These are phyloP conservation scores for Pseudochaenichthys georgianus DNA, from an alignment of 2,797 vertebrate genomes.

Conservation along the genomic window DNA sequence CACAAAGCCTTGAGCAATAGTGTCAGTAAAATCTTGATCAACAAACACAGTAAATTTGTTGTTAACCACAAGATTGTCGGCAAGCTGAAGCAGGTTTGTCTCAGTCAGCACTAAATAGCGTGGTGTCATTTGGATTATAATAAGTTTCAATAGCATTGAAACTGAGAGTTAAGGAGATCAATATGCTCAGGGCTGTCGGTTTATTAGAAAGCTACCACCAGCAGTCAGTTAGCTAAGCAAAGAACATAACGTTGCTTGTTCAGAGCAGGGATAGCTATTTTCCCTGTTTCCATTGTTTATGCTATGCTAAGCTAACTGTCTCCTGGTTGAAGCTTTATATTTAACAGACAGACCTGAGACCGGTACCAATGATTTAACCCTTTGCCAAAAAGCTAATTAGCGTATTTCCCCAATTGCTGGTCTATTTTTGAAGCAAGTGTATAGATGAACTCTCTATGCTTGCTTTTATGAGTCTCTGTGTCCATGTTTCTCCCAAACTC, in stretches of 20 bases:
- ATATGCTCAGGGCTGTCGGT: neutral
- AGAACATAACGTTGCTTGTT: too few relatives aligned
- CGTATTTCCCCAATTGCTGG: neutral
- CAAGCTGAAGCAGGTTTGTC: constrained; percentile 5
- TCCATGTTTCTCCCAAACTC: neutral
- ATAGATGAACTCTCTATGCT: neutral
- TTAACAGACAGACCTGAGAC: neutral
- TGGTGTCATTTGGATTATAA: neutral
- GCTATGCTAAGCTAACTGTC: neutral
- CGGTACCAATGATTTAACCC: neutral
- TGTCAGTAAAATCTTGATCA: constrained; percentile 4
- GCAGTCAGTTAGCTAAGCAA: neutral
- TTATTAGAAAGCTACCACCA: neutral
- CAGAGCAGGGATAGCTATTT: neutral
- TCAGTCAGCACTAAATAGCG: constrained; percentile 3
- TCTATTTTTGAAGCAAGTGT: neutral
- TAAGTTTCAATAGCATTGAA: neutral
- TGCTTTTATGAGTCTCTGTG: neutral
- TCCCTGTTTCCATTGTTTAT: neutral
- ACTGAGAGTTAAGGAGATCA: neutral
- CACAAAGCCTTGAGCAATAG: neutral
- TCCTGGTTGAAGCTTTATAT: neutral
- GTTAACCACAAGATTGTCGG: constrained; percentile 2
- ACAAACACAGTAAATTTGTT: neutral
- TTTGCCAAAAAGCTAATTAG: neutral